phyloP scores from a whole-genome alignment of 1,140 invertebrate genomes.

The Monomorium pharaonis region DNA sequence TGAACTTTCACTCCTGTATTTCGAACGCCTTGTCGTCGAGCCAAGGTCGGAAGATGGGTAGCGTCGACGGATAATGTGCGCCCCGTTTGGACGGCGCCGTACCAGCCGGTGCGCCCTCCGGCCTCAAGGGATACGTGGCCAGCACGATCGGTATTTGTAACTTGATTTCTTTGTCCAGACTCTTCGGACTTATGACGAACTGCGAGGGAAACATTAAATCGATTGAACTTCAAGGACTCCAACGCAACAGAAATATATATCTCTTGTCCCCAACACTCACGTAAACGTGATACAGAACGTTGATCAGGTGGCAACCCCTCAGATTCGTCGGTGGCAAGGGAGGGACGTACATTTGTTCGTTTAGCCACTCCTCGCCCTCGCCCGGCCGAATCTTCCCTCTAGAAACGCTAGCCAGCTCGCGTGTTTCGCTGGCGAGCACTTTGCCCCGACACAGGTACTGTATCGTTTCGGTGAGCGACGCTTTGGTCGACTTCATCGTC shows the following conservation, averaged over 20 bases:
- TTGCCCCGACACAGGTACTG: constrained; percentile 95
- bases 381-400: constrained; percentile 94
- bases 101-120: constrained; percentile 86
- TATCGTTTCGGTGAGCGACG: constrained; percentile 90
- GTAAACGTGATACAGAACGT: constrained; percentile 97
- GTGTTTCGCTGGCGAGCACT: constrained; percentile 93
- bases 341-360: constrained; percentile 96
- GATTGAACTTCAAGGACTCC: background rate
- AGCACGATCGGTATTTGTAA: constrained; percentile 96
- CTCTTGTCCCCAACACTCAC: constrained; percentile 89
- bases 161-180: constrained; percentile 96
- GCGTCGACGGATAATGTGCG: constrained; percentile 95
- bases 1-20: constrained; percentile 80
- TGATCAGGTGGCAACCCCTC: constrained; percentile 97
- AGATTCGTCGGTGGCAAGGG: constrained; percentile 97
- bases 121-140: constrained; percentile 95
- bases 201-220: constrained; percentile 80
- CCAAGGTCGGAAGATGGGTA: constrained; percentile 97
- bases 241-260: background rate
- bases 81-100: constrained; percentile 89
- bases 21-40: constrained; percentile 90
- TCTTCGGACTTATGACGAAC: constrained; percentile 96
- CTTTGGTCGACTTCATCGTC: constrained; percentile 85
- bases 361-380: constrained; percentile 94
- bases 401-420: constrained; percentile 92